These are phyloP conservation scores for Aldabrachelys gigantea DNA, from an alignment of 2,113 vertebrate genomes.

Conservation along the genomic window DNA sequence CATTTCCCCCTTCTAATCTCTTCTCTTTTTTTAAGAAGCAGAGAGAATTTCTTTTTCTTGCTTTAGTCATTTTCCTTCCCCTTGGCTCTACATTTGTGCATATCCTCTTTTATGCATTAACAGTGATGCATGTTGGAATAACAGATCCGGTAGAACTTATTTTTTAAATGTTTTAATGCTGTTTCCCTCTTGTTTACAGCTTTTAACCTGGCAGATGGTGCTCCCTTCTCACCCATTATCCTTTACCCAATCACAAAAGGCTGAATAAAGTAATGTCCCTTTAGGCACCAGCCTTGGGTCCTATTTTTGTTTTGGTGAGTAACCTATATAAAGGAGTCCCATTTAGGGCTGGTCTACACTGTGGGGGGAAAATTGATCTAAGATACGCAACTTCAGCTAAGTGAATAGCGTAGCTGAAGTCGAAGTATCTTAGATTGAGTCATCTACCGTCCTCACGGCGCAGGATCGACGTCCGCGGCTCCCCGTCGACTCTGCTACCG, in stretches of 20 bases:
- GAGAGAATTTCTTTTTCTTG: neutral
- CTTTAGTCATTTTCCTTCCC: neutral
- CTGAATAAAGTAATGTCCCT: neutral
- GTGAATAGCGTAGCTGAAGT: too few species aligned
- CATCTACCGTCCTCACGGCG: too few species aligned
- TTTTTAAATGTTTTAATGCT: neutral
- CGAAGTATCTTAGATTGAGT: too few species aligned
- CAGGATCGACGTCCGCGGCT: too few species aligned
- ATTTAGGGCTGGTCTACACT: neutral
- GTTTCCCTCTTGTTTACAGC: neutral
- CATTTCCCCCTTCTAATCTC: neutral
- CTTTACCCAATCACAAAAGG: neutral
- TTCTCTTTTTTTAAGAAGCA: neutral
- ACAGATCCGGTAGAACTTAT: neutral
- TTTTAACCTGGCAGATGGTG: neutral
- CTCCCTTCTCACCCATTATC: neutral
- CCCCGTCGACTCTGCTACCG: too few species aligned
- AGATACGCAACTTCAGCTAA: too few species aligned
- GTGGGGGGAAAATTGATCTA: too few species aligned
- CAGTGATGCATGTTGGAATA: neutral
- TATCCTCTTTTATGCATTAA: neutral
- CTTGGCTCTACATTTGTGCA: rapidly evolving
- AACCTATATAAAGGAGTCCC: neutral
- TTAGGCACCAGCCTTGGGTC: neutral
- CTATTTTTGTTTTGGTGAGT: neutral